Evolutionary conservation across 2,888 invertebrate species (phyloP).

Genomic region (Dyspetes luteomarginatus): DNA sequence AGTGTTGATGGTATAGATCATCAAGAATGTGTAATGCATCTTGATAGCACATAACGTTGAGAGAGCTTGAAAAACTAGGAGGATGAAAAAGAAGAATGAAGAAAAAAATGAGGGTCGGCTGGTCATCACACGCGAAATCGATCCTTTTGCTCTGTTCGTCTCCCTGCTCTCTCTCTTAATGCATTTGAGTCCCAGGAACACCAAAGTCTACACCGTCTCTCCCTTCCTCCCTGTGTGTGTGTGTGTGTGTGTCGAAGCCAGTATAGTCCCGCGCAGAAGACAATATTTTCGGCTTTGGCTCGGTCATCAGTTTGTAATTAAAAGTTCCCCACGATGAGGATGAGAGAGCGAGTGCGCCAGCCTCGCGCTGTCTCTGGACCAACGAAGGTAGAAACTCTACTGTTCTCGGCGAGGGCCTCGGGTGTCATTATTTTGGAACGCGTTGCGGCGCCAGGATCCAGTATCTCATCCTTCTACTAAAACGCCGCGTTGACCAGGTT

Average conservation of each 20-base stretch:
- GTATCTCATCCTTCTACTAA: conserved; percentile 80
- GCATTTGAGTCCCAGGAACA: conserved; percentile 62
- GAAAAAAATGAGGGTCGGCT: conserved; percentile 59
- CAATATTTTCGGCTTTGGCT: conserved; percentile 82
- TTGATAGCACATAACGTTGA: neutral
- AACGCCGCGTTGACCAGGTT: conserved; percentile 74
- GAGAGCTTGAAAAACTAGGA: conserved; percentile 20
- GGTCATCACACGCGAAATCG: conserved; percentile 66
- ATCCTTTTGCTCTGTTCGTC: conserved; percentile 68
- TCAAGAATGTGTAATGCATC: no score
- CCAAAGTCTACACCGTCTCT: conserved; percentile 35
- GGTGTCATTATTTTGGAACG: conserved; percentile 82
- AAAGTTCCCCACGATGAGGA: conserved; percentile 79
- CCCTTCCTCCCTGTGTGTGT: neutral
- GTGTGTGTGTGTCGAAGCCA: conserved; percentile 46
- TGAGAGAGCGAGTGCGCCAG: conserved; percentile 69
- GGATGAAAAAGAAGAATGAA: conserved; percentile 1
- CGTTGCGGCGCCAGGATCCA: conserved; percentile 82
- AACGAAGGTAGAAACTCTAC: conserved; percentile 42
- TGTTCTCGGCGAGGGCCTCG: conserved; percentile 70
- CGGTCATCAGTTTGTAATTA: conserved; percentile 83
- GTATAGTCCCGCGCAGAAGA: conserved; percentile 73
- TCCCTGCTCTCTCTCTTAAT: conserved; percentile 61
- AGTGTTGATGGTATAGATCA: conserved; percentile 17
- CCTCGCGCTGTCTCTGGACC: conserved; percentile 46